Evolutionary conservation across 2,113 vertebrate species (phyloP).

Genomic region (Riparia riparia): DNA sequence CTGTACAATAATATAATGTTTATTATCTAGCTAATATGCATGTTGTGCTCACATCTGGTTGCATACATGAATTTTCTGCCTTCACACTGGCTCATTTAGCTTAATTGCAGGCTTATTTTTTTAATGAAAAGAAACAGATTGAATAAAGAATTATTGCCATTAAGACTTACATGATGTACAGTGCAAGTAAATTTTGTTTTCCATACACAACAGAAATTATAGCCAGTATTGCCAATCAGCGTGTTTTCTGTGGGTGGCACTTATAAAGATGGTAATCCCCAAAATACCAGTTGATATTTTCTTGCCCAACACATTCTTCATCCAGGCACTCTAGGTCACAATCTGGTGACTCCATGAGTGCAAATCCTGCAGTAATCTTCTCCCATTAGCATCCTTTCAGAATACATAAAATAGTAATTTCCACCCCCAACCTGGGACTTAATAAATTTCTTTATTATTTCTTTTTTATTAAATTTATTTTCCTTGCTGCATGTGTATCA

Average conservation of each 20-base stretch:
- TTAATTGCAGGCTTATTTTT: neutral
- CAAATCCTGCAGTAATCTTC: neutral
- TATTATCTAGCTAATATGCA: neutral
- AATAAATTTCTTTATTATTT: neutral
- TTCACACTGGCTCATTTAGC: neutral
- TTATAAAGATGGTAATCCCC: neutral
- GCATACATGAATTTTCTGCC: constrained; percentile 5
- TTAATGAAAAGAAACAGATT: neutral
- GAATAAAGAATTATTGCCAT: constrained; percentile 4
- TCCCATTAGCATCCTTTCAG: neutral
- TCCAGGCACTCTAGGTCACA: neutral
- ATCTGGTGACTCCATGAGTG: neutral
- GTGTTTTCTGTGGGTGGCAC: neutral
- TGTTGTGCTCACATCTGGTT: constrained; percentile 11
- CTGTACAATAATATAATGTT: neutral
- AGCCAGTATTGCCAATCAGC: neutral
- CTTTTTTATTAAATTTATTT: constrained; percentile 14
- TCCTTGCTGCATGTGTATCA: neutral
- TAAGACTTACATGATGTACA: neutral
- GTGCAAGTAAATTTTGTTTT: neutral
- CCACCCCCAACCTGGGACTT: neutral
- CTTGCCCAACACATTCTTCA: neutral
- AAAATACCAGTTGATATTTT: neutral
- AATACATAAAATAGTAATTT: neutral
- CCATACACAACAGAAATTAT: neutral